phyloP scores from a whole-genome alignment of 1,140 invertebrate genomes.

The Drosophila kikkawai region DNA sequence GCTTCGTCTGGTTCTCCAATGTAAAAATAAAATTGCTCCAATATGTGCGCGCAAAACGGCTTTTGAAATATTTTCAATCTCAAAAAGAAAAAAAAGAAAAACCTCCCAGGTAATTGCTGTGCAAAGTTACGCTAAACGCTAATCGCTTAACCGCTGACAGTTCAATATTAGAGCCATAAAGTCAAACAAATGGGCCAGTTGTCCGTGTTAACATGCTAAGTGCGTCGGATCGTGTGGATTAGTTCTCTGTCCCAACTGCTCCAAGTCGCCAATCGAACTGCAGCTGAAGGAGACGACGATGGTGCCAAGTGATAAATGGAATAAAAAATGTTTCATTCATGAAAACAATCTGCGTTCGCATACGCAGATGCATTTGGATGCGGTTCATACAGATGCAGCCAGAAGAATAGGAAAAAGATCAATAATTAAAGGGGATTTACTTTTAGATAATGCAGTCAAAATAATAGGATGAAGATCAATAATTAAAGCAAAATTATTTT shows the following conservation, averaged over 20 bases:
- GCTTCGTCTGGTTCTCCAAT: slow-evolving; percentile 46
- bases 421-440: neutral
- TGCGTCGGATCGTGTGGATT: slow-evolving; percentile 17
- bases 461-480: slow-evolving; percentile 3
- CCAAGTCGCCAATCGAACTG: slow-evolving; percentile 41
- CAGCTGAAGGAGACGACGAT: slow-evolving; percentile 49
- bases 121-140: slow-evolving; percentile 35
- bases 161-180: slow-evolving; percentile 26
- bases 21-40: slow-evolving; percentile 64
- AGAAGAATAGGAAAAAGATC: slow-evolving; percentile 9
- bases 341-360: slow-evolving; percentile 46
- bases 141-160: slow-evolving; percentile 8
- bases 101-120: slow-evolving; percentile 31
- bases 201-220: slow-evolving; percentile 37
- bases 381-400: slow-evolving; percentile 24
- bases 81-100: neutral
- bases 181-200: slow-evolving; percentile 25
- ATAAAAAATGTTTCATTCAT: slow-evolving; percentile 77
- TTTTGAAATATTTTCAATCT: slow-evolving; percentile 24
- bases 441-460: slow-evolving; percentile 13
- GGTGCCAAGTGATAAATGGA: slow-evolving; percentile 66
- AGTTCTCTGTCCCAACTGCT: slow-evolving; percentile 4
- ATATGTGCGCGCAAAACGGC: slow-evolving; percentile 44
- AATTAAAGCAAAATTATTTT: neutral
- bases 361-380: slow-evolving; percentile 38